Conservation (phyloP, 2,113 vertebrate species). For the Nothoprocta pentlandii region DNA sequence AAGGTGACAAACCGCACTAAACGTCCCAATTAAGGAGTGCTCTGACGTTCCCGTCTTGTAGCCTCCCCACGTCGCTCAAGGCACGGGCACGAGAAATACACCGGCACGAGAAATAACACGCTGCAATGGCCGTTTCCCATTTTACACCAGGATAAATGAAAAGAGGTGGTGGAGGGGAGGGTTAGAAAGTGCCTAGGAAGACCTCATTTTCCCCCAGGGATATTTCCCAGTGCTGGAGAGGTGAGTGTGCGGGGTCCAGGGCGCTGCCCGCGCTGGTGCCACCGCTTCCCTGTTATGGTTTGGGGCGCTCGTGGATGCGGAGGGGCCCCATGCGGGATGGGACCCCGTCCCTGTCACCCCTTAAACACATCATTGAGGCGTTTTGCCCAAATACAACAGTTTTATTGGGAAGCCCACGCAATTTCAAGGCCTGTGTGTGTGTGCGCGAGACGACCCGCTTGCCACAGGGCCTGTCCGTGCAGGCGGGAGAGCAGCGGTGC, state of each 20-base stretch:
- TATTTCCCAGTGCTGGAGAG: background rate
- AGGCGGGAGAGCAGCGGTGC: conserved; percentile 34
- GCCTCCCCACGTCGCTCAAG: background rate
- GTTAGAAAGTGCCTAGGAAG: background rate
- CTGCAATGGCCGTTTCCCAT: background rate
- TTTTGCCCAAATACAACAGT: accelerated
- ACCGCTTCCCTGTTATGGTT: no score
- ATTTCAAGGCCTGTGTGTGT: no score
- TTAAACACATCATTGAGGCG: background rate
- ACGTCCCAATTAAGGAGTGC: background rate
- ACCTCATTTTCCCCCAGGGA: background rate
- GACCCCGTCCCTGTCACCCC: no score
- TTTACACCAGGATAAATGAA: background rate
- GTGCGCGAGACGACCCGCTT: accelerated
- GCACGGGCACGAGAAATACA: background rate
- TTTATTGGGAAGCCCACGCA: background rate
- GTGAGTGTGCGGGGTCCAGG: background rate
- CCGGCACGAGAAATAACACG: background rate
- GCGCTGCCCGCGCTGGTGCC: no score
- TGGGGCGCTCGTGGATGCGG: background rate
- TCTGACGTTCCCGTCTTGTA: background rate
- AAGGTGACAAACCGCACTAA: background rate
- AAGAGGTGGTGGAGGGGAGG: background rate
- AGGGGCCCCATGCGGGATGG: conserved; percentile 11
- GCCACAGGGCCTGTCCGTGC: background rate